Conservation (phyloP, 2,888 invertebrate species). For the Amblyjoppa proteus region DNA sequence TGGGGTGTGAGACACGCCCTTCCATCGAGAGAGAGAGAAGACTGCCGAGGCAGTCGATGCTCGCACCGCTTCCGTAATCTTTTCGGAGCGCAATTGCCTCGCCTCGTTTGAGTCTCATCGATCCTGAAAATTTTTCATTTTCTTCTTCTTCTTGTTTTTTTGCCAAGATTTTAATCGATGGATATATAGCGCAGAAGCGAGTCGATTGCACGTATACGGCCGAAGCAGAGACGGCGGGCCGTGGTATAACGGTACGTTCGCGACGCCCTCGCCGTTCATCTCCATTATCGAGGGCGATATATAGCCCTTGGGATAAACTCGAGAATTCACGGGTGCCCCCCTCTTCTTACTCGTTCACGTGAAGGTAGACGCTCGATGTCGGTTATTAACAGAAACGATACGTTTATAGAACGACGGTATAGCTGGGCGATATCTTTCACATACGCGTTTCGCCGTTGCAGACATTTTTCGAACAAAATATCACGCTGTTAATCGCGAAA, state of each 20-base stretch:
- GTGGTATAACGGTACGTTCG: conserved; percentile 2
- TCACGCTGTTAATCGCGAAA: not conserved
- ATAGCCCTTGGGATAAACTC: conserved; percentile 40
- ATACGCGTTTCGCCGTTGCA: not conserved
- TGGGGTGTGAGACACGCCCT: too few species aligned
- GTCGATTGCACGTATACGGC: conserved; percentile 39
- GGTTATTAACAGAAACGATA: conserved; percentile 18
- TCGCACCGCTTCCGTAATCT: too few species aligned
- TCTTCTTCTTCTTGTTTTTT: too few species aligned
- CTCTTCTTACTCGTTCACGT: conserved; percentile 3
- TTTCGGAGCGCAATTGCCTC: too few species aligned
- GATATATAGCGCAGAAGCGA: conserved; percentile 14
- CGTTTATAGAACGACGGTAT: not conserved
- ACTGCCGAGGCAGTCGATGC: too few species aligned
- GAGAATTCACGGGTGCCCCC: conserved; percentile 28
- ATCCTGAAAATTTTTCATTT: too few species aligned
- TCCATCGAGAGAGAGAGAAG: too few species aligned
- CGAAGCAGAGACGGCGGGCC: not conserved
- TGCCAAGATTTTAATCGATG: conserved; percentile 41
- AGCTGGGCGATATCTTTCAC: not conserved
- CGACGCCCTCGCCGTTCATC: conserved; percentile 45
- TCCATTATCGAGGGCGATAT: conserved; percentile 54
- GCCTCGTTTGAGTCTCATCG: too few species aligned
- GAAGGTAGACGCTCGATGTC: conserved; percentile 2
- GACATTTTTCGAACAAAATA: not conserved